Base-by-base conservation (phyloP, 2,113 vertebrate genomes). In the Galbula dea region DNA sequence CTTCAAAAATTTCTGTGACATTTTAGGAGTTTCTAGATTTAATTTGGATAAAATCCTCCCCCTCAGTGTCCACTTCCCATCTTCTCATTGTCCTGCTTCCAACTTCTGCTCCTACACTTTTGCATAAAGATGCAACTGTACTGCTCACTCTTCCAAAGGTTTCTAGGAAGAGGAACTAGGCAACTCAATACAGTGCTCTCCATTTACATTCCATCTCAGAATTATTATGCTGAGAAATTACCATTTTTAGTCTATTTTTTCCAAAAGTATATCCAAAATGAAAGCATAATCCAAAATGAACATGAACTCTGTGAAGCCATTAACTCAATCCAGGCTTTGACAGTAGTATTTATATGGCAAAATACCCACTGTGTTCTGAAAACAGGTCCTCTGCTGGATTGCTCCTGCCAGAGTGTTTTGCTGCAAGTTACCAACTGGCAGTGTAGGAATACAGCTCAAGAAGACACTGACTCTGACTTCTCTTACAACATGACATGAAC, bases 261-360 rank as follows among this genome's bases (percentile, higher is more conserved):
- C 12, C 39, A 32, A 59, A 82, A 72, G n/a, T n/a, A n/a, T n/a
- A n/a, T n/a, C n/a, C n/a, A n/a, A n/a, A n/a, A n/a, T n/a, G n/a
- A n/a, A n/a, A n/a, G n/a, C n/a, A n/a, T 74, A 49, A 49, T 49
- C 57, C n/a, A 26, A 75, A 37, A 72, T 9, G 13, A 83, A 24
- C 2, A 16, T 5, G 27, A 68, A 52, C 2, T 14, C 36, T 55
- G 72, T 22, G 30, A 55, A 87, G 41, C 13, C 20, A n/a, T 14
- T 30, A 65, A 16, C 6, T 67, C 15, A 54, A 8, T 43, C n/a
- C n/a, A 52, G 41, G 39, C 9, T 49, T 77, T 22, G 24, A n/a
- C 0, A 29, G 17, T 1, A 73, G 19, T 3, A 66, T 9, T 24
- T 15, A 4, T 0, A 30, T 4, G 7, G 18, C 20, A 65, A 69